These are phyloP conservation scores for Erebia aethiops DNA, from an alignment of 2,888 invertebrate genomes.

Conservation along the genomic window DNA sequence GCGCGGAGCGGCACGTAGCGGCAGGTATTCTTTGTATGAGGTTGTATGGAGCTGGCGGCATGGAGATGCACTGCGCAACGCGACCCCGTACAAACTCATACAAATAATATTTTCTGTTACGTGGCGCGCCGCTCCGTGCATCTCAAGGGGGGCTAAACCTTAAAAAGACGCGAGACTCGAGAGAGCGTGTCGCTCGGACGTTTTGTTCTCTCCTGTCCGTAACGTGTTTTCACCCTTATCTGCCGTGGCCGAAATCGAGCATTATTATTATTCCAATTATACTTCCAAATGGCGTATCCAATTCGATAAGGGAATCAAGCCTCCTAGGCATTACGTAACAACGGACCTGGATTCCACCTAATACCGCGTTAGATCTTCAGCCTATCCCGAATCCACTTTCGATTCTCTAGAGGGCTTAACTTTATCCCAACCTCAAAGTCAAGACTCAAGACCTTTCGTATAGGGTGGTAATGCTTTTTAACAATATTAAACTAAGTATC, in stretches of 20 bases:
- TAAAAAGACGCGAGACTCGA: too few species aligned
- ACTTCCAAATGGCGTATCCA: slow-evolving; percentile 14
- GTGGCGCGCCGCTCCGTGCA: too few species aligned
- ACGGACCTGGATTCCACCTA: slow-evolving; percentile 16
- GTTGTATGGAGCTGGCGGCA: too few species aligned
- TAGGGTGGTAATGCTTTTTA: slow-evolving; percentile 2
- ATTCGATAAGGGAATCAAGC: slow-evolving; percentile 16
- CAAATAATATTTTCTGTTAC: too few species aligned
- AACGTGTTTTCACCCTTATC: too few species aligned
- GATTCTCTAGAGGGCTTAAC: slow-evolving; percentile 20
- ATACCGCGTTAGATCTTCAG: slow-evolving; percentile 24
- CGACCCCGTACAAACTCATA: too few species aligned
- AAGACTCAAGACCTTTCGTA: slow-evolving; percentile 22
- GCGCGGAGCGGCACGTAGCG: too few species aligned
- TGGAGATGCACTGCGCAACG: too few species aligned
- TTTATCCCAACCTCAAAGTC: slow-evolving; percentile 23
- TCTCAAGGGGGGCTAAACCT: too few species aligned
- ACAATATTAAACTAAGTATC: neutral
- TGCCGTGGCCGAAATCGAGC: neutral
- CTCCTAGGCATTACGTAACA: slow-evolving; percentile 9
- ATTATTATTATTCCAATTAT: neutral
- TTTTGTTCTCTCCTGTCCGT: too few species aligned
- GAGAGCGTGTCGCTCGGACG: too few species aligned
- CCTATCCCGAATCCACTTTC: slow-evolving; percentile 20
- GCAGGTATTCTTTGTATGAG: too few species aligned